These are phyloP conservation scores for Whitmania pigra DNA, from an alignment of 1,140 invertebrate species.

Conservation along the genomic window DNA sequence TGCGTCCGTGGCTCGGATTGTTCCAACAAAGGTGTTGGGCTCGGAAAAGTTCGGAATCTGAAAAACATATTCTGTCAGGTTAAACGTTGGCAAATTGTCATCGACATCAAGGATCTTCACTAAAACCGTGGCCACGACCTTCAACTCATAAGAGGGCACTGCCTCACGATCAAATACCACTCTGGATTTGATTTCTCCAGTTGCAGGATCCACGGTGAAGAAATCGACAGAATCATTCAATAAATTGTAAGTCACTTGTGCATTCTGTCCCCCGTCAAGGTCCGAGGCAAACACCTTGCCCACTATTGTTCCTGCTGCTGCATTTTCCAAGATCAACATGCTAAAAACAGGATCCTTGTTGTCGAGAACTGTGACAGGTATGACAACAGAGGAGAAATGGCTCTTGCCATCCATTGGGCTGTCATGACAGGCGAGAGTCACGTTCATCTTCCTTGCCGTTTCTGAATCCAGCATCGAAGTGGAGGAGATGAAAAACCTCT, in stretches of 20 bases:
- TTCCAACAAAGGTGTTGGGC: conserved; percentile 10
- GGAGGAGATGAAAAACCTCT: no score
- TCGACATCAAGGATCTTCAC: conserved; percentile 45
- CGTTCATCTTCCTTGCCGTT: not conserved
- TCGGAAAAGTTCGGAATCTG: conserved; percentile 7
- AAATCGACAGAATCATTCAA: not conserved
- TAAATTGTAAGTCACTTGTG: no score
- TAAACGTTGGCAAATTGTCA: conserved; percentile 20
- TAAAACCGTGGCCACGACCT: conserved; percentile 52
- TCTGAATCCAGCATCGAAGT: no score
- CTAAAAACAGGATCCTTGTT: not conserved
- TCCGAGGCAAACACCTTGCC: no score
- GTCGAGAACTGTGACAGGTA: conserved; percentile 14
- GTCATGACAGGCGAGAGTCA: not conserved
- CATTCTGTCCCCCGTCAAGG: no score
- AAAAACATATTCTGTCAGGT: conserved; percentile 2
- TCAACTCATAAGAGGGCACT: conserved; percentile 17
- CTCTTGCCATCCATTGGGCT: conserved; percentile 3
- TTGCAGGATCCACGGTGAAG: not conserved
- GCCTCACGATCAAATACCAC: conserved; percentile 25
- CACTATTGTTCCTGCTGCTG: no score
- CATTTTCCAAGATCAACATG: no score
- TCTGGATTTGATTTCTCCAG: not conserved
- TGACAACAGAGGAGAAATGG: conserved; percentile 13
- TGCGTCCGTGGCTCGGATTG: no score